Conservation (phyloP, 2,113 vertebrate genomes). For the Asarcornis scutulata region DNA sequence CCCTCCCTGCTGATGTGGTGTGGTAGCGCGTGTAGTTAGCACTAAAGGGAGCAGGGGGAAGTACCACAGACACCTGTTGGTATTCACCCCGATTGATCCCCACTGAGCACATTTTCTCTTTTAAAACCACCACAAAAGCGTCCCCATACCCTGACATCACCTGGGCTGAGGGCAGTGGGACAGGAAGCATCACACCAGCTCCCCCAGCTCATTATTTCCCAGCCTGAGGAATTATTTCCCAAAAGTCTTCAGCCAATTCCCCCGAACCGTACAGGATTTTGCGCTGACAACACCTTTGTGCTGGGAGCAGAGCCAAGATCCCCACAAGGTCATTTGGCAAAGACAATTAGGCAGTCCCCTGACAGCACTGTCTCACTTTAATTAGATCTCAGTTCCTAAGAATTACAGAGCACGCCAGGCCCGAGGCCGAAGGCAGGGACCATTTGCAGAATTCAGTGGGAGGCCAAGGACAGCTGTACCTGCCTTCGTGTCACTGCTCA, state of each 20-base stretch:
- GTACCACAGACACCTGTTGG: neutral
- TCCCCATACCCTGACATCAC: fast-evolving
- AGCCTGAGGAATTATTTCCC: conserved; percentile 23
- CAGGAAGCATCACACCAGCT: neutral
- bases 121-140: neutral
- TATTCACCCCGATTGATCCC: neutral
- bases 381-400: conserved; percentile 63
- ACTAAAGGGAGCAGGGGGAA: fast-evolving
- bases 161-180: neutral
- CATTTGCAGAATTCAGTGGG: neutral
- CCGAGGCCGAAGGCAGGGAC: conserved; percentile 5
- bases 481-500: neutral
- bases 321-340: conserved; percentile 60
- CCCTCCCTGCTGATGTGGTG: fast-evolving
- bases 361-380: conserved; percentile 47
- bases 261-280: neutral
- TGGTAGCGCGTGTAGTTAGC: neutral
- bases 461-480: conserved; percentile 6
- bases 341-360: conserved; percentile 62
- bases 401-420: conserved; percentile 26
- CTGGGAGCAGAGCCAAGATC: conserved; percentile 23
- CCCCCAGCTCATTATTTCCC: neutral
- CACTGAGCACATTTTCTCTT: fast-evolving
- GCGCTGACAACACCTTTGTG: conserved; percentile 60
- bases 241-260: conserved; percentile 9